Evolutionary conservation across 2,113 vertebrate species (phyloP).

Genomic region (Colossoma macropomum): DNA sequence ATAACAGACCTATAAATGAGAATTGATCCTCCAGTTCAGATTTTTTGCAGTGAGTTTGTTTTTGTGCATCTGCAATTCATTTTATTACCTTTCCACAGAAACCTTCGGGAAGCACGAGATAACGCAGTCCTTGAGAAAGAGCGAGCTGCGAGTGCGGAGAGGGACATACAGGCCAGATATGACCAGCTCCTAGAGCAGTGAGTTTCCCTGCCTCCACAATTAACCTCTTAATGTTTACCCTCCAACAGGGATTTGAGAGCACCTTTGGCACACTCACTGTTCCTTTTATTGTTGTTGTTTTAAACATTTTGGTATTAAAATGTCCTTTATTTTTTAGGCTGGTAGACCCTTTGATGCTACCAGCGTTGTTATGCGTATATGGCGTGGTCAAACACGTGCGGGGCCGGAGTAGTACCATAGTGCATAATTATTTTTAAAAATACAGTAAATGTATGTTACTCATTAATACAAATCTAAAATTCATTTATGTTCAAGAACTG

Average conservation of each 20-base stretch:
- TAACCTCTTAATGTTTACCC: not conserved
- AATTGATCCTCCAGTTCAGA: too few species aligned
- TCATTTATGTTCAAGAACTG: too few species aligned
- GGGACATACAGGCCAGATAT: conserved; percentile 86
- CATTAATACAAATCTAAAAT: too few species aligned
- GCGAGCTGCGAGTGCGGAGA: conserved; percentile 84
- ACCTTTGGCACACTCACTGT: not conserved
- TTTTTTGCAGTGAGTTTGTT: not conserved
- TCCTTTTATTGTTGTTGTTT: not conserved
- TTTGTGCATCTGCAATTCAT: not conserved
- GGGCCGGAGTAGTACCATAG: too few species aligned
- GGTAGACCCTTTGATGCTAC: too few species aligned
- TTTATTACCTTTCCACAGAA: conserved; percentile 72
- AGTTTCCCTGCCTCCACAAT: conserved; percentile 67
- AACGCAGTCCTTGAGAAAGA: conserved; percentile 90
- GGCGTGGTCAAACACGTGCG: too few species aligned
- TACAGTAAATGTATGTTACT: too few species aligned
- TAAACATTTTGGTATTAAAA: too few species aligned
- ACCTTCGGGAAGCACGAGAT: conserved; percentile 91
- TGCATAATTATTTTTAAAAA: too few species aligned
- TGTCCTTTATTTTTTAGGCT: too few species aligned
- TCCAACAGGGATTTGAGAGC: not conserved
- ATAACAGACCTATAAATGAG: too few species aligned
- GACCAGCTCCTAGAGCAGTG: conserved; percentile 93
- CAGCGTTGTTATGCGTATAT: too few species aligned